A percentile compares a stretch with the other conserved stretches of the same genome.
phyloP scores from a whole-genome alignment of 2,888 invertebrate genomes.

The Drosophila kanekoi region DNA sequence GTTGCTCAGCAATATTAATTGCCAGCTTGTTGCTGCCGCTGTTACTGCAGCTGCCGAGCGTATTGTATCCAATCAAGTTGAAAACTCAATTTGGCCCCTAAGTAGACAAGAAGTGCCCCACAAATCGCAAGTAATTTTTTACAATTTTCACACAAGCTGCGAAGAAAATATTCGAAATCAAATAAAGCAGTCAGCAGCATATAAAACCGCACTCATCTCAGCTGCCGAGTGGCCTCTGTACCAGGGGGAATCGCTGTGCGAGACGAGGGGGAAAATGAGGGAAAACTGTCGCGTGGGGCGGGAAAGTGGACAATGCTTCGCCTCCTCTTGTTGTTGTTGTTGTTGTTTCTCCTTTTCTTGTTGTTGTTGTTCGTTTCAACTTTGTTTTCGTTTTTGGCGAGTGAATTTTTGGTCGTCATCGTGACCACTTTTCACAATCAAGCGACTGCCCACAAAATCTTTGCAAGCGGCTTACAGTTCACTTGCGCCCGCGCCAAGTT shows the following conservation, averaged over 20 bases:
- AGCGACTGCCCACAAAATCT: constrained; percentile 54
- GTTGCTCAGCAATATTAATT: constrained; percentile 40
- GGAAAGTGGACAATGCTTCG: constrained; percentile 5
- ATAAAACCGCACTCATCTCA: constrained; percentile 60
- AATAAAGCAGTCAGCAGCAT: constrained; percentile 74
- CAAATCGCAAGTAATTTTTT: constrained; percentile 63
- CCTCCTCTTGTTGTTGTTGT: constrained; percentile 1
- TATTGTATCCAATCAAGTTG: constrained; percentile 48
- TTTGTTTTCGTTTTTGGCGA: constrained; percentile 76
- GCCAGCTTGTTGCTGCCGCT: constrained; percentile 28
- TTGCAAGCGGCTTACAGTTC: constrained; percentile 52
- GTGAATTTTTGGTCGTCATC: constrained; percentile 72
- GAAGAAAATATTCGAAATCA: constrained; percentile 50
- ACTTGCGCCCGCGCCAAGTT: neutral
- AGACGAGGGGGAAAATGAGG: too few species aligned
- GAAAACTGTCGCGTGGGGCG: too few species aligned
- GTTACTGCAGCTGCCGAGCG: neutral
- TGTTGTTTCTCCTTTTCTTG: constrained; percentile 3
- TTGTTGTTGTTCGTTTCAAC: constrained; percentile 34
- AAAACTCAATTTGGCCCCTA: constrained; percentile 66
- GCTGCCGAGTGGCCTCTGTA: neutral
- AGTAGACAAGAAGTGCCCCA: constrained; percentile 47
- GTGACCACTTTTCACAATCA: constrained; percentile 81
- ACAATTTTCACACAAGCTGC: constrained; percentile 33
- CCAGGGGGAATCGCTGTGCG: too few species aligned